A percentile compares a stretch with the other conserved stretches of the same genome.
Conservation (phyloP, 2,113 vertebrate species). For the Danionella cerebrum region DNA sequence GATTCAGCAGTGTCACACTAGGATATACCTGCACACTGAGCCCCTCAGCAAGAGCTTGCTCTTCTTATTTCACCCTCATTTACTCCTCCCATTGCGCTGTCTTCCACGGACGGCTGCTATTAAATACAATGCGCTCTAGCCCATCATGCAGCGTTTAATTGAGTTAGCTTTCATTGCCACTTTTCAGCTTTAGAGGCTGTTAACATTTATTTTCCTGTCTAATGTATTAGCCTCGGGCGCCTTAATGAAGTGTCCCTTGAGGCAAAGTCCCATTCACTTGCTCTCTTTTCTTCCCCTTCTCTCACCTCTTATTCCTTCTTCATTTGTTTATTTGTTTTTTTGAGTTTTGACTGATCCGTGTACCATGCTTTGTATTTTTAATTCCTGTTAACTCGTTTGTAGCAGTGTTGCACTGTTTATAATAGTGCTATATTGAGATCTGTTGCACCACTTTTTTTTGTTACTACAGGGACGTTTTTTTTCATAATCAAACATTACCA, state of each 20-base stretch:
- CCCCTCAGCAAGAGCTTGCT: background rate
- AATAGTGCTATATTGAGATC: too few species aligned
- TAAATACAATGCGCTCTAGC: conserved; percentile 4
- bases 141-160: conserved; percentile 18
- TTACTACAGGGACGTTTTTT: too few species aligned
- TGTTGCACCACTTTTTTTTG: too few species aligned
- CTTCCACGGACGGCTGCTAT: conserved; percentile 5
- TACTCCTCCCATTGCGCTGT: background rate
- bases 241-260: conserved; percentile 15
- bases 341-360: too few species aligned
- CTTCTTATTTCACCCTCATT: background rate
- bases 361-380: too few species aligned
- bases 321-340: background rate
- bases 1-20: background rate
- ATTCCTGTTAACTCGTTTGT: background rate
- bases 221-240: conserved; percentile 24
- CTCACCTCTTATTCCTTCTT: background rate
- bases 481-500: too few species aligned
- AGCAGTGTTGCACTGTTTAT: background rate
- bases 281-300: background rate
- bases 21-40: background rate
- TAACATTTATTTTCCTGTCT: conserved; percentile 28
- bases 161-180: conserved; percentile 21
- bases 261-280: background rate
- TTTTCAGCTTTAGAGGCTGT: conserved; percentile 21